These are phyloP conservation scores for Cephonodes hylas DNA, from an alignment of 2,888 invertebrate genomes.

Conservation along the genomic window DNA sequence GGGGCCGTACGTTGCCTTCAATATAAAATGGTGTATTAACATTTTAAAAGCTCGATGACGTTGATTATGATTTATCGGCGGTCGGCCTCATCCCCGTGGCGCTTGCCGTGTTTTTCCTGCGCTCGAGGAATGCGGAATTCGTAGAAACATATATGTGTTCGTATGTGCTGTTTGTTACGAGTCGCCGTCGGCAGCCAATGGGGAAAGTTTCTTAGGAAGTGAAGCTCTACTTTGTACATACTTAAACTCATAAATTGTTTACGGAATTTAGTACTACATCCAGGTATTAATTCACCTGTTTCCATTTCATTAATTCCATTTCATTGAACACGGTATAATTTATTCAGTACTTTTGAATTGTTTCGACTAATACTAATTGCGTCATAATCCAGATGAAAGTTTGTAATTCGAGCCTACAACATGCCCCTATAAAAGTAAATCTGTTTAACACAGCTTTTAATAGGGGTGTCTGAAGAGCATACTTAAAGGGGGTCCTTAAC, in stretches of 20 bases:
- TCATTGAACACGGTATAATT: no score
- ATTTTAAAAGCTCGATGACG: slow-evolving; percentile 21
- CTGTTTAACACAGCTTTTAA: no score
- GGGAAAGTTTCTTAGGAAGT: slow-evolving; percentile 8
- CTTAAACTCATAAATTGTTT: background rate
- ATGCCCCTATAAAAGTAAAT: no score
- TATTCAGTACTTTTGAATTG: no score
- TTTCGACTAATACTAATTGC: no score
- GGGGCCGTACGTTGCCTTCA: slow-evolving; percentile 30
- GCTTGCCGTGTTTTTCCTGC: slow-evolving; percentile 10
- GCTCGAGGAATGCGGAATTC: slow-evolving; percentile 9
- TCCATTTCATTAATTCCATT: background rate
- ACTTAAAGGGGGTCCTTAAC: no score
- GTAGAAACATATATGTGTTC: slow-evolving; percentile 9
- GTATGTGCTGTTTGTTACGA: background rate
- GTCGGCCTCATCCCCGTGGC: slow-evolving; percentile 3
- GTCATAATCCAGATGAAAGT: no score
- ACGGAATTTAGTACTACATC: background rate
- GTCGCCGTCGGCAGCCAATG: background rate
- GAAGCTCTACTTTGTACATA: slow-evolving; percentile 1
- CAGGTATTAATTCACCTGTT: background rate
- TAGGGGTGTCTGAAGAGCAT: no score
- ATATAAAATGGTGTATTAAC: slow-evolving; percentile 23
- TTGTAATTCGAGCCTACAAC: no score
- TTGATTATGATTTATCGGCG: slow-evolving; percentile 17